A percentile compares a stretch with the other conserved stretches of the same genome.
Evolutionary conservation across 2,888 invertebrate genomes (phyloP).

Genomic region (Nymphalis urticae): DNA sequence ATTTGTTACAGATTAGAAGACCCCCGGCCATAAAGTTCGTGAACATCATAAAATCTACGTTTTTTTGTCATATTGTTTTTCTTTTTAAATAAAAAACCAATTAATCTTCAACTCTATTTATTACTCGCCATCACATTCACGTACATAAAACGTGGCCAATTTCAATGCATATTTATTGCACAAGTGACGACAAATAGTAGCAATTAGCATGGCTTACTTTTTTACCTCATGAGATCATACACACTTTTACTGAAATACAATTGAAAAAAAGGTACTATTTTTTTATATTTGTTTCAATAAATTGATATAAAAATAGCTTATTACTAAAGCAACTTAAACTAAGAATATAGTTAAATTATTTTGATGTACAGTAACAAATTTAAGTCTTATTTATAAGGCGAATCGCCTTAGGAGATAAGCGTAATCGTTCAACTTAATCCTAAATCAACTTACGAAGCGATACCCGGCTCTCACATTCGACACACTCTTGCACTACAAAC

Average conservation of each 20-base stretch:
- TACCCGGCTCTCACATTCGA: slow-evolving; percentile 43
- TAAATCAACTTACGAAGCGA: slow-evolving; percentile 53
- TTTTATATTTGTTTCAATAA: slow-evolving; percentile 48
- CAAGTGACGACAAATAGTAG: slow-evolving; percentile 45
- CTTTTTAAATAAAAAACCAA: slow-evolving; percentile 43
- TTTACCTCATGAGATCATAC: slow-evolving; percentile 70
- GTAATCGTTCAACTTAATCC: slow-evolving; percentile 76
- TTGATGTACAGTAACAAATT: slow-evolving; percentile 64
- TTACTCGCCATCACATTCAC: slow-evolving; percentile 63
- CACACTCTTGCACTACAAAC: slow-evolving; percentile 33
- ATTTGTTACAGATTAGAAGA: no score
- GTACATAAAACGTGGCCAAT: slow-evolving; percentile 61
- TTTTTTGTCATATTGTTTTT: slow-evolving; percentile 14
- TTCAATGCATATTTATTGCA: slow-evolving; percentile 65
- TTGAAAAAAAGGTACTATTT: slow-evolving; percentile 37
- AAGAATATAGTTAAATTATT: slow-evolving; percentile 63
- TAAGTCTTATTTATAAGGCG: slow-evolving; percentile 77
- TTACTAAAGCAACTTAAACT: slow-evolving; percentile 49
- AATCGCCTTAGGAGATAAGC: slow-evolving; percentile 69
- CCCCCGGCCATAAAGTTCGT: no score
- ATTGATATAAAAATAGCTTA: slow-evolving; percentile 78
- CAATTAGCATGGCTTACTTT: slow-evolving; percentile 48
- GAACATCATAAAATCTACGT: no score
- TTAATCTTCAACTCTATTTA: slow-evolving; percentile 72
- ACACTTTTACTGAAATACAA: slow-evolving; percentile 60